Evolutionary conservation across 1,140 invertebrate genomes (phyloP), one percentile per base, ranked within the genome.

Genomic region (Cotesia vestalis): DNA sequence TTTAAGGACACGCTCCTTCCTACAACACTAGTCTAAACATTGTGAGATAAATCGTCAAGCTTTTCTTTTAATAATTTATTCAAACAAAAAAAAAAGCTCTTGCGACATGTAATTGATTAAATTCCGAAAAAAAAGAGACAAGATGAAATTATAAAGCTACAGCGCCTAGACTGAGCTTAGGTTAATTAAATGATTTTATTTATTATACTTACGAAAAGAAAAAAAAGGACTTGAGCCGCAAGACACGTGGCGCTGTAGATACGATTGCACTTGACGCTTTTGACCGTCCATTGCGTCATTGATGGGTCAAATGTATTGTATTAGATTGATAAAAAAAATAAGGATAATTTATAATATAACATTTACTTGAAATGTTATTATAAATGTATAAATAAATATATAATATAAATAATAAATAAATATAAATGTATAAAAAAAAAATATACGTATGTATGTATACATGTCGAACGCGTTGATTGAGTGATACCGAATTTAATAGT

Each of bases 1-100:
- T 46, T 46, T 46, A 46, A 46, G 40, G 40, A 46, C 40, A 9
- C 5, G 40, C 11, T 86, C 85, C 85, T 84, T 86, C 84, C 84
- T 86, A 81, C 84, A 80, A 83, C 82, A 84, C 85, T 86, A 86
- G 85, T 86, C 85, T 84, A 84, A 85, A 85, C 9, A 68, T 78
- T 78, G 79, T 82, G 80, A 83, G 79, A 73, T 78, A 77, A 73
- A 74, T 71, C 61, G 72, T 17, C 66, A 67, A 67, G 40, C 40
- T 46, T 46, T 46, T 46, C 40, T 46, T 46, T 46, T 46, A 46
- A 46, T 46, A 9, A 46, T 46, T 46, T 46, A 46, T 46, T 46
- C 11, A 46, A 46, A 46, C 11, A 46, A 46, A 38, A 14, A 36
- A 59, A 68, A 66, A 55, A 55, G 17, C 53, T 55, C n/a, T 14